These are phyloP conservation scores for Pagetopsis macropterus DNA, from an alignment of 2,797 vertebrate genomes.

Conservation along the genomic window DNA sequence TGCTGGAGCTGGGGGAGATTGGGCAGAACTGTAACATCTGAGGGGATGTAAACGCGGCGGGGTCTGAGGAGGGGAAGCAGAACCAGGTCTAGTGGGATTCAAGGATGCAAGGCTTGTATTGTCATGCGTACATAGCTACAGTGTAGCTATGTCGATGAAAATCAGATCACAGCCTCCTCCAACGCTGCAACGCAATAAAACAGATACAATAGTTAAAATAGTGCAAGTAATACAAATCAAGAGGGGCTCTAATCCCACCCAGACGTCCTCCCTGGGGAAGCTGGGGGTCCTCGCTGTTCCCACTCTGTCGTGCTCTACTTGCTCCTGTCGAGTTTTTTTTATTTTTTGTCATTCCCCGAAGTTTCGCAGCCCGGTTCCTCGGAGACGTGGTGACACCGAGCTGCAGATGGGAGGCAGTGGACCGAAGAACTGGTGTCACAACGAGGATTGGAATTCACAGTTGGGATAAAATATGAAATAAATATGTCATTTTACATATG, in stretches of 20 bases:
- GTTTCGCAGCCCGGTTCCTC: slow-evolving; percentile 73
- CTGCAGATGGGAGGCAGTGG: slow-evolving; percentile 84
- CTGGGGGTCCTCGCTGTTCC: slow-evolving; percentile 40
- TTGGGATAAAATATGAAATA: slow-evolving; percentile 80
- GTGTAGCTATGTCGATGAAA: too few relatives aligned
- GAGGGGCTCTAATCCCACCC: slow-evolving; percentile 70
- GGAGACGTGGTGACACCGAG: slow-evolving; percentile 79
- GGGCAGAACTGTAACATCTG: slow-evolving; percentile 69
- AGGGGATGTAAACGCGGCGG: slow-evolving; percentile 48
- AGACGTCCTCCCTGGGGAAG: slow-evolving; percentile 70
- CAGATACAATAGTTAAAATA: too few relatives aligned
- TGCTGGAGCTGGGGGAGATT: slow-evolving; percentile 72
- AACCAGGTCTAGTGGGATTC: slow-evolving; percentile 65
- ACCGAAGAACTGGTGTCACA: slow-evolving; percentile 81
- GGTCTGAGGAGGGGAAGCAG: slow-evolving; percentile 72
- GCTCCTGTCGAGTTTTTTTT: slow-evolving; percentile 66
- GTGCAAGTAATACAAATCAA: too few relatives aligned
- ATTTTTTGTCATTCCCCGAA: slow-evolving; percentile 70
- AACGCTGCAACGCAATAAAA: too few relatives aligned
- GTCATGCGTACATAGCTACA: too few relatives aligned
- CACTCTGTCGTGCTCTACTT: slow-evolving; percentile 82
- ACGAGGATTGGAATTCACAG: slow-evolving; percentile 81
- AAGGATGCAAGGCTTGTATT: too few relatives aligned
- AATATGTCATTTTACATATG: slow-evolving; percentile 78
- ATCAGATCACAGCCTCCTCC: too few relatives aligned